phyloP scores from a whole-genome alignment of 2,797 vertebrate species.

The Pseudochaenichthys georgianus region DNA sequence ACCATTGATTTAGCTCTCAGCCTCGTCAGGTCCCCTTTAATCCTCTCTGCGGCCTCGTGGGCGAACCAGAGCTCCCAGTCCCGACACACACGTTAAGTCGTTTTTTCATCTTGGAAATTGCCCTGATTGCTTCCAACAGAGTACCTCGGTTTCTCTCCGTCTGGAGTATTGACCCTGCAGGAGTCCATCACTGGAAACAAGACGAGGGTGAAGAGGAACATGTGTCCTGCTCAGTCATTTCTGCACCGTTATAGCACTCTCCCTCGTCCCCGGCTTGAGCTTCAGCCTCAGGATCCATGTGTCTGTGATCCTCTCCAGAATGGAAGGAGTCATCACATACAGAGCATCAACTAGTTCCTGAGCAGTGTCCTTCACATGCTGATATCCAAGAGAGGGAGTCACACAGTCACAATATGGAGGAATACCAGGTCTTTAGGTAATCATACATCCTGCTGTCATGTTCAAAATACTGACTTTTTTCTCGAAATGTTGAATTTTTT shows the following conservation, averaged over 20 bases:
- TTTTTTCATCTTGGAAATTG: constrained; percentile 56
- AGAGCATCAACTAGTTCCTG: too few relatives aligned
- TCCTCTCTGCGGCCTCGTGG: constrained; percentile 14
- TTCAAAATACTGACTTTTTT: too few relatives aligned
- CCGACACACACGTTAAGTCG: constrained; percentile 32
- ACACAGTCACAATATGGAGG: too few relatives aligned
- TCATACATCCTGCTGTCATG: too few relatives aligned
- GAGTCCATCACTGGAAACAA: constrained; percentile 15
- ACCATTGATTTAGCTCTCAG: constrained; percentile 32
- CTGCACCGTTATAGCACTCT: background rate
- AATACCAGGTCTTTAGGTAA: too few relatives aligned
- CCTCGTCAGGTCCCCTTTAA: constrained; percentile 40
- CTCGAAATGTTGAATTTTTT: too few relatives aligned
- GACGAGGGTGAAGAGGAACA: constrained; percentile 2
- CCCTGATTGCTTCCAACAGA: constrained; percentile 49
- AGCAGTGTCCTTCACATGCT: too few relatives aligned
- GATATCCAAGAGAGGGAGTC: too few relatives aligned
- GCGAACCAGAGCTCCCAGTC: constrained; percentile 14
- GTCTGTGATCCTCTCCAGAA: too few relatives aligned
- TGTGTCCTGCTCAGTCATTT: constrained; percentile 10
- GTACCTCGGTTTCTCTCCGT: constrained; percentile 39
- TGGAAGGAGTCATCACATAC: too few relatives aligned
- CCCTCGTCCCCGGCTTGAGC: too few relatives aligned
- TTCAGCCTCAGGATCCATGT: too few relatives aligned
- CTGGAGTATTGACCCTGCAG: constrained; percentile 46